Conservation (phyloP, 2,797 vertebrate species). For the Alosa sapidissima region DNA sequence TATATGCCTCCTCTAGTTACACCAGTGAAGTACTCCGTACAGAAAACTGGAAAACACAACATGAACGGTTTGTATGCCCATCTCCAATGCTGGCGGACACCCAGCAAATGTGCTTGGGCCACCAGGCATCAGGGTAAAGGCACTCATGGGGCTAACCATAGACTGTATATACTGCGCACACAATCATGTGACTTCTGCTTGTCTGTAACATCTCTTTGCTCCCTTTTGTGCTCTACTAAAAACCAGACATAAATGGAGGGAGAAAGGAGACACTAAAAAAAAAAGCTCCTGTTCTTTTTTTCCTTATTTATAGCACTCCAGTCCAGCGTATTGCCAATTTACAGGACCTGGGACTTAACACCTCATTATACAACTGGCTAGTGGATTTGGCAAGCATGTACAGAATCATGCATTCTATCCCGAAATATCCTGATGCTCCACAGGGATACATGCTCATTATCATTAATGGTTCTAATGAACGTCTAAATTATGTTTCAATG, state of each 20-base stretch:
- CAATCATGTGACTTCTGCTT: neutral
- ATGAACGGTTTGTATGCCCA: neutral
- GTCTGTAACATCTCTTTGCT: neutral
- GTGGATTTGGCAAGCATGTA: too few species aligned
- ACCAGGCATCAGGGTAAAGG: neutral
- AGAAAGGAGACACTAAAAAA: neutral
- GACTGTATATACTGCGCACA: neutral
- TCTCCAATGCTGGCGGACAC: neutral
- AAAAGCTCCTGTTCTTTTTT: too few species aligned
- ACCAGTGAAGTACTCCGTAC: neutral
- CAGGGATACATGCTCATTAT: too few species aligned
- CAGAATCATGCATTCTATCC: too few species aligned
- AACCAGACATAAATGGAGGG: neutral
- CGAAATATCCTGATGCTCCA: too few species aligned
- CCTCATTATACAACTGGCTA: too few species aligned
- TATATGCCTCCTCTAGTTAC: neutral
- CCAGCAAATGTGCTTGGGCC: too few species aligned
- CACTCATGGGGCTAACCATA: neutral
- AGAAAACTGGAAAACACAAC: neutral
- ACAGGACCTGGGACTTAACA: too few species aligned
- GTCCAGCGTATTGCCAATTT: too few species aligned
- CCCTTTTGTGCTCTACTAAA: neutral
- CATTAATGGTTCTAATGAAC: too few species aligned
- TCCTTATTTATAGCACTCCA: too few species aligned
- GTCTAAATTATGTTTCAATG: too few species aligned